Conservation (phyloP, 1,140 invertebrate genomes). For the Melipona quadrifasciata region DNA sequence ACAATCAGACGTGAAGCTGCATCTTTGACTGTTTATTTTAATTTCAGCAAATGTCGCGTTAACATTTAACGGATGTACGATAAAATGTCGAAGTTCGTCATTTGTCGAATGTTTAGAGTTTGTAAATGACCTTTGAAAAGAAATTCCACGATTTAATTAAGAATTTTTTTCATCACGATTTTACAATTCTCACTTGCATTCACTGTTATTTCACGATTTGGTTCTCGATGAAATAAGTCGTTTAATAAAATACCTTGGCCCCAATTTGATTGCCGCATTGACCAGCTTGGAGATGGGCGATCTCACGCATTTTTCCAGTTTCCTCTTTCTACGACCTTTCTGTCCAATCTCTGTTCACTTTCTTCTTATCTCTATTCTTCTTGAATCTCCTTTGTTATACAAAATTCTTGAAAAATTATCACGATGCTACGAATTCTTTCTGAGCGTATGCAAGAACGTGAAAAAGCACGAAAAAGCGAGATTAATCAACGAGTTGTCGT, state of each 20-base stretch:
- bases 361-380: not conserved
- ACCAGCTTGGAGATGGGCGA: conserved; percentile 94
- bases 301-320: conserved; percentile 91
- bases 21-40: too few species aligned
- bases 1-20: too few species aligned
- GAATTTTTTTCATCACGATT: too few species aligned
- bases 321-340: not conserved
- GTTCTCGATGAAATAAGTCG: not conserved
- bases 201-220: not conserved
- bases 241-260: conserved; percentile 86
- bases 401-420: not conserved
- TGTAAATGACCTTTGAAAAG: too few species aligned
- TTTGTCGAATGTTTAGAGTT: too few species aligned
- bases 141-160: too few species aligned
- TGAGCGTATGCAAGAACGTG: conserved; percentile 6
- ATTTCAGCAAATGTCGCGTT: too few species aligned
- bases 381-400: not conserved
- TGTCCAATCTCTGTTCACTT: not conserved
- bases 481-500: conserved; percentile 38
- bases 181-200: not conserved
- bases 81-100: too few species aligned
- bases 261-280: conserved; percentile 98
- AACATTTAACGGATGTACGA: too few species aligned
- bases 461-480: conserved; percentile 24
- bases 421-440: not conserved